These are phyloP conservation scores for Harpalus rubripes DNA, from an alignment of 2,888 invertebrate species.

Conservation along the genomic window DNA sequence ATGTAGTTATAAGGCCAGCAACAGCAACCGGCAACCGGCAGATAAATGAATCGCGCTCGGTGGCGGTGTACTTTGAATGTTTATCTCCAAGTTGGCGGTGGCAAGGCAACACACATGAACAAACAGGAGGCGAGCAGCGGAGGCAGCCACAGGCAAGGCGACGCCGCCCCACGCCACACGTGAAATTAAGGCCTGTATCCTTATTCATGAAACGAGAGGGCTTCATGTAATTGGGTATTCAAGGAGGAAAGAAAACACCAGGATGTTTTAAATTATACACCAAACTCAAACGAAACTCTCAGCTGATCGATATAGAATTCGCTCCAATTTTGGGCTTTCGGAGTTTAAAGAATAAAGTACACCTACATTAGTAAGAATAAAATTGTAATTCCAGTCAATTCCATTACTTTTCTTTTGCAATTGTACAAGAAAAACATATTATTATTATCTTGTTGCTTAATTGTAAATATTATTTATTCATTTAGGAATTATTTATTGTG, in stretches of 20 bases:
- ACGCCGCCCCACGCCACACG: conserved; percentile 11
- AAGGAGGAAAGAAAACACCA: conserved; percentile 51
- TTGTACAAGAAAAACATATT: too few species aligned
- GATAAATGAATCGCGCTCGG: background rate
- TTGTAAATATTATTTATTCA: too few species aligned
- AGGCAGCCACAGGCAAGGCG: too few species aligned
- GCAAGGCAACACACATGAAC: conserved; percentile 8
- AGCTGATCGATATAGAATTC: too few species aligned
- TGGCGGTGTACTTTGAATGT: background rate
- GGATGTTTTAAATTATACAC: background rate
- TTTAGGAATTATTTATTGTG: too few species aligned
- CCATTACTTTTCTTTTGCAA: too few species aligned
- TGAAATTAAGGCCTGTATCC: conserved; percentile 36
- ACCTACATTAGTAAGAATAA: too few species aligned
- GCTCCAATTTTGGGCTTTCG: too few species aligned
- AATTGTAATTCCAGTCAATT: too few species aligned
- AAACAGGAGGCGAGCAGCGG: background rate
- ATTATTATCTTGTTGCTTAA: too few species aligned
- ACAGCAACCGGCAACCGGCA: background rate
- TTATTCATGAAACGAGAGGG: conserved; percentile 47
- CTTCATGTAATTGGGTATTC: conserved; percentile 52
- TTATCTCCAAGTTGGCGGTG: background rate
- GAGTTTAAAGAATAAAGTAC: too few species aligned
- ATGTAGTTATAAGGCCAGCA: background rate
- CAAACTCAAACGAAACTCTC: background rate